Evolutionary conservation across 2,113 vertebrate species (phyloP).

Genomic region (Crotalus tigris): DNA sequence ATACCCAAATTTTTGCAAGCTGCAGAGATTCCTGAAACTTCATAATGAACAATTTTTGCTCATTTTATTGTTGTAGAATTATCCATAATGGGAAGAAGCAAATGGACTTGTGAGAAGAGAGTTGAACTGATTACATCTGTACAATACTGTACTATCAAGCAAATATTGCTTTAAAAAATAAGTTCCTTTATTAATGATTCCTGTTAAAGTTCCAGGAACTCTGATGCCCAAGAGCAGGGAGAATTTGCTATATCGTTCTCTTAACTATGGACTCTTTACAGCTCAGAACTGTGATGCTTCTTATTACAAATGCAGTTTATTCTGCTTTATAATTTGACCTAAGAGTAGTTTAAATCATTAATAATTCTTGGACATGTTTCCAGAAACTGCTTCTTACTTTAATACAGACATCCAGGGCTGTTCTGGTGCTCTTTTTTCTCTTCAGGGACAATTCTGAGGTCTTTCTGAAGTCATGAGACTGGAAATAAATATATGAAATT

Average conservation of each 20-base stretch:
- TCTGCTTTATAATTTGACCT: background rate
- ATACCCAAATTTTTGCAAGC: background rate
- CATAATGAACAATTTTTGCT: background rate
- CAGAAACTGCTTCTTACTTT: background rate
- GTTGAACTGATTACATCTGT: background rate
- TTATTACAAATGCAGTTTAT: background rate
- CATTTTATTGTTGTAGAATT: background rate
- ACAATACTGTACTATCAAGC: background rate
- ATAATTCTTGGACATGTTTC: background rate
- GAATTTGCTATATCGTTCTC: background rate
- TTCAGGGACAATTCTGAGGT: background rate
- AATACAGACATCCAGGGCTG: background rate
- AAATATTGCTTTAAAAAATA: background rate
- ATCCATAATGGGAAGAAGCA: no score
- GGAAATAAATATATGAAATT: background rate
- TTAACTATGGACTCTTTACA: background rate
- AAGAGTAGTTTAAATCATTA: background rate
- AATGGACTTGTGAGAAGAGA: background rate
- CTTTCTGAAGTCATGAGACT: background rate
- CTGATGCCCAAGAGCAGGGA: background rate
- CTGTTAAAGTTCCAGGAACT: background rate
- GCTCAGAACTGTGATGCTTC: background rate
- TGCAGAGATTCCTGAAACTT: background rate
- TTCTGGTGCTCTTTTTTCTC: background rate
- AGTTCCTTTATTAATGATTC: background rate